These are phyloP conservation scores for Drosophila putrida DNA, from an alignment of 2,888 invertebrate genomes.

Conservation along the genomic window DNA sequence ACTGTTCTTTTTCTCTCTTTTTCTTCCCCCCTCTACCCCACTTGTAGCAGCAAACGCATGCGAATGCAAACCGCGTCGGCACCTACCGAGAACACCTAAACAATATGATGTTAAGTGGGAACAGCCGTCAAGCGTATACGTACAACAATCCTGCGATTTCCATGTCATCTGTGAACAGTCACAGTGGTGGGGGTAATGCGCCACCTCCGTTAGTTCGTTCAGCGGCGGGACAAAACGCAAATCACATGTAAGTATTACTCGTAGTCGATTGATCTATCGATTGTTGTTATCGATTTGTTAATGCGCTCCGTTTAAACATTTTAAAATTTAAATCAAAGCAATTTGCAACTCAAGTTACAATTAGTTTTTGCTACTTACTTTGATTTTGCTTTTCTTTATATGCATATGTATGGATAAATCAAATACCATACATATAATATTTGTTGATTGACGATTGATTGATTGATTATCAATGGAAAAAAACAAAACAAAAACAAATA, in stretches of 20 bases:
- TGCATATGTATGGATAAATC: constrained; percentile 21
- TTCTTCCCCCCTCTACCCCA: too few species aligned
- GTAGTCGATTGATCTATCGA: constrained; percentile 36
- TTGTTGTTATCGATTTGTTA: constrained; percentile 54
- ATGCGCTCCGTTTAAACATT: constrained; percentile 8
- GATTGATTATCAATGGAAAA: constrained; percentile 37
- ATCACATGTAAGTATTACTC: constrained; percentile 83
- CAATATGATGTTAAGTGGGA: constrained; percentile 80
- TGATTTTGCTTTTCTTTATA: constrained; percentile 56
- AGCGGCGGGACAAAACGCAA: constrained; percentile 85
- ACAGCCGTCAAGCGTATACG: constrained; percentile 80
- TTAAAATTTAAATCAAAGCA: constrained; percentile 50
- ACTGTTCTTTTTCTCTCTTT: constrained; percentile 30
- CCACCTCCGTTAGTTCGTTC: constrained; percentile 88
- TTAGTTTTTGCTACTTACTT: constrained; percentile 57
- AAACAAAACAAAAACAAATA: constrained; percentile 2
- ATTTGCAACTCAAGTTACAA: constrained; percentile 45
- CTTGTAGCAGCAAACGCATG: constrained; percentile 76
- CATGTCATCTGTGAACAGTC: constrained; percentile 84
- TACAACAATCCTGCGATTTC: constrained; percentile 84
- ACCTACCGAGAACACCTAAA: constrained; percentile 82
- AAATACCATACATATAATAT: constrained; percentile 26
- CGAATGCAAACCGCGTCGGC: constrained; percentile 71
- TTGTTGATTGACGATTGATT: constrained; percentile 50
- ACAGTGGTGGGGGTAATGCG: constrained; percentile 86